Percentiles rank a stretch among this genome's conserved stretches.
phyloP scores from a whole-genome alignment of 2,888 invertebrate genomes.

The Drosophila stalkeri region DNA sequence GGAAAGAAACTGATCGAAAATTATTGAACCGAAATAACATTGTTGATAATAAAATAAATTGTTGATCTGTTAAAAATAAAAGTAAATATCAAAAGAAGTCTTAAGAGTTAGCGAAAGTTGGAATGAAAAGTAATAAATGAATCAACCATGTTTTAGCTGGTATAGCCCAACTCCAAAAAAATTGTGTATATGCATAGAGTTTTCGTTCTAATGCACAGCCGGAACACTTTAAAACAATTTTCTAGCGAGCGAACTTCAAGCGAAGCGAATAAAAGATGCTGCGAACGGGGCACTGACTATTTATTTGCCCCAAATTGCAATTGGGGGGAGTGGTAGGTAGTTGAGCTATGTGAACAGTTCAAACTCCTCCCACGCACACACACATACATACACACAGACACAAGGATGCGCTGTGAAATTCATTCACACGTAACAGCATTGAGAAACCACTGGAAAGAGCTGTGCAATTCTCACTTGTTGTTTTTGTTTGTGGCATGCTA shows the following conservation, averaged over 20 bases:
- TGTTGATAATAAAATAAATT: not conserved
- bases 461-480: slow-evolving; percentile 29
- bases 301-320: slow-evolving; percentile 75
- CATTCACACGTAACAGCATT: slow-evolving; percentile 49
- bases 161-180: not conserved
- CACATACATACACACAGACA: slow-evolving; percentile 1
- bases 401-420: slow-evolving; percentile 16
- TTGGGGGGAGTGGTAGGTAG: slow-evolving; percentile 2
- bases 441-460: slow-evolving; percentile 19
- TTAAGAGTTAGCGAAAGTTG: not conserved
- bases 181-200: not conserved
- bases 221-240: slow-evolving; percentile 55
- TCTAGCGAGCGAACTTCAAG: slow-evolving; percentile 51
- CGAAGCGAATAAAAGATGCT: slow-evolving; percentile 50
- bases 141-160: not conserved
- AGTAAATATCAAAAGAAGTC: not conserved
- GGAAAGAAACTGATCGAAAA: not conserved
- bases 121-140: not conserved
- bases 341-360: slow-evolving; percentile 9
- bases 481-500: slow-evolving; percentile 36
- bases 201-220: not conserved
- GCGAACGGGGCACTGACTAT: slow-evolving; percentile 43
- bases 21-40: not conserved
- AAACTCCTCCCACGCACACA: slow-evolving; percentile 9
- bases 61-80: not conserved